phyloP scores from a whole-genome alignment of 2,113 vertebrate genomes.

The Spheniscus mendiculus region DNA sequence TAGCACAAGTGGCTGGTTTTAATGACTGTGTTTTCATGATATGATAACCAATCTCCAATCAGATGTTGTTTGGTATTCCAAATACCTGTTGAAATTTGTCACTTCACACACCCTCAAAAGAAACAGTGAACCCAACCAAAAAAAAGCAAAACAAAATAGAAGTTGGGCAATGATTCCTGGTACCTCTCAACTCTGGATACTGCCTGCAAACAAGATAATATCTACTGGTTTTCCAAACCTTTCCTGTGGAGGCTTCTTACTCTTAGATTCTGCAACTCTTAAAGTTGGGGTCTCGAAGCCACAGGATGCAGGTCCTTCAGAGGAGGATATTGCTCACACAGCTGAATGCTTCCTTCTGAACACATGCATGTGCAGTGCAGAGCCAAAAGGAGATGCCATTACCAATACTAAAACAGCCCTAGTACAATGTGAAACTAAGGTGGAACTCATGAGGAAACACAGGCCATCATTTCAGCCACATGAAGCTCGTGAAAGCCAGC shows the following conservation, averaged over 20 bases:
- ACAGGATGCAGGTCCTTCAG: neutral
- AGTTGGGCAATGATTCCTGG: neutral
- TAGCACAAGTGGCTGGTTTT: neutral
- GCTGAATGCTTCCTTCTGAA: neutral
- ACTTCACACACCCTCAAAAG: neutral
- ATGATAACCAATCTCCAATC: neutral
- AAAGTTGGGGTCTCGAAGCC: neutral
- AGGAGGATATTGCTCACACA: neutral
- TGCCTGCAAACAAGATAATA: neutral
- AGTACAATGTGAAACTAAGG: neutral
- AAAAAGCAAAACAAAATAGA: neutral
- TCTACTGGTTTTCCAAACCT: neutral
- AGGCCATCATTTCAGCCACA: neutral
- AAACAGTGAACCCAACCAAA: neutral
- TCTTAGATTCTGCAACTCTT: neutral
- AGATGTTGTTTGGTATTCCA: neutral
- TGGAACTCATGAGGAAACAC: neutral
- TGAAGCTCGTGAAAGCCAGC: neutral
- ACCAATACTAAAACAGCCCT: neutral
- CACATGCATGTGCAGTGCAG: fast-evolving
- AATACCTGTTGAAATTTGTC: neutral
- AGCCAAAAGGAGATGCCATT: neutral
- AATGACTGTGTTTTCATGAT: neutral
- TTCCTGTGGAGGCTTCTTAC: neutral
- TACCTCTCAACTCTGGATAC: neutral